Evolutionary conservation across 2,888 invertebrate genomes (phyloP), one percentile per base, ranked within the genome.

Genomic region (Zeuzera pyrina): DNA sequence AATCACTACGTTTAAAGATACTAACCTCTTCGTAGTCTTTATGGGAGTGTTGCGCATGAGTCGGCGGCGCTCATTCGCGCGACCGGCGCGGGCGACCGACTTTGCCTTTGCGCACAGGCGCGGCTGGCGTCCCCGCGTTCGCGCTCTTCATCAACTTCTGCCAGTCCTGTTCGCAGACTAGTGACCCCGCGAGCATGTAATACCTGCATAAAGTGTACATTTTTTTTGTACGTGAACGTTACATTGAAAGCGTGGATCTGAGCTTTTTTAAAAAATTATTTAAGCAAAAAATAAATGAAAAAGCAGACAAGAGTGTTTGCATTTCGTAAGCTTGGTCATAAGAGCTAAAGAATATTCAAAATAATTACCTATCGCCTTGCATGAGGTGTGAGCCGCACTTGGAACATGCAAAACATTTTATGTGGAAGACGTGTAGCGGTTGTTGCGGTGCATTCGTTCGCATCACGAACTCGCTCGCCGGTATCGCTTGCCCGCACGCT

Each of bases 111-210:
- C 94, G 89, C 57, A 92, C 91, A 11, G 89, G 88, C 61, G 90
- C 88, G 49, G 90, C 89, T 14, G 76, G 67, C 48, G 84, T 64
- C 52, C 86, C 79, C 46, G 87, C 85, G 61, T 87, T 89, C 49
- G 89, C 89, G 51, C 86, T 88, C 81, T 94, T 93, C 76, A 94
- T 89, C 66, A 95, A 86, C 84, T 95, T 95, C 81, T 95, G 93
- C 91, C 94, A 96, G 85, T 97, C 96, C 79, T 95, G 93, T 84
- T 97, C 97, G 86, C 97, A 97, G 45, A 96, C 92, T 65, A 95
- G 87, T 64, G 91, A 91, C 47, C 95, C 96, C 63, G 93, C 92
- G 55, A 96, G 86, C 87, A 96, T 89, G 81, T 94, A 93, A 85
- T 94, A 96, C 85, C 90, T 90, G 66, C 3, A 13, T n/a, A n/a